Percentiles rank a stretch among this genome's conserved stretches.
Conservation (phyloP, 2,797 vertebrate species). For the Poeciliopsis turneri region DNA sequence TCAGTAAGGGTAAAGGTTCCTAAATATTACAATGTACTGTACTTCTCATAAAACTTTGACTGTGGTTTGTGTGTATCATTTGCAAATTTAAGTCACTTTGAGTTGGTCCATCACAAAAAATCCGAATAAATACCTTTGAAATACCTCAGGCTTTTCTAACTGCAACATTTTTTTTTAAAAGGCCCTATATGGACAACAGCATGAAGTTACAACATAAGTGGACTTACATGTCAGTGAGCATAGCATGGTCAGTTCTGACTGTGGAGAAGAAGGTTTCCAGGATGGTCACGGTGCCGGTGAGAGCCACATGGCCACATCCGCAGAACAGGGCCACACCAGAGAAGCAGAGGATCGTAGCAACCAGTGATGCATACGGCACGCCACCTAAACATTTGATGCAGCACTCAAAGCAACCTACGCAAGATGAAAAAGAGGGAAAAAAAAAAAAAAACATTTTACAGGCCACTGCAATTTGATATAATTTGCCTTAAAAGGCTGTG, state of each 20-base stretch:
- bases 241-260: slow-evolving; percentile 86
- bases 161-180: neutral
- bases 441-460: neutral
- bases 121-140: neutral
- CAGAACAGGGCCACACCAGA: slow-evolving; percentile 97
- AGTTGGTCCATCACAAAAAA: neutral
- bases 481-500: slow-evolving; percentile 11
- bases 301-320: slow-evolving; percentile 96
- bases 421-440: neutral
- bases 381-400: slow-evolving; percentile 99
- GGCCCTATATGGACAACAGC: neutral
- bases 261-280: slow-evolving; percentile 94
- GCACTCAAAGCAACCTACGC: slow-evolving; percentile 96
- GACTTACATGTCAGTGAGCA: slow-evolving; percentile 94
- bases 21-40: neutral
- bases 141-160: neutral
- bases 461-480: neutral
- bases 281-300: slow-evolving; percentile 90
- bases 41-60: neutral
- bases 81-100: neutral
- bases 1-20: neutral
- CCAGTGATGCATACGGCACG: slow-evolving; percentile 96
- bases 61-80: neutral
- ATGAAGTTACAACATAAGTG: neutral
- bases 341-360: slow-evolving; percentile 98